Percentiles rank a stretch among this genome's conserved stretches.
phyloP scores from a whole-genome alignment of 2,888 invertebrate genomes.

The Holacanthella duospinosa region DNA sequence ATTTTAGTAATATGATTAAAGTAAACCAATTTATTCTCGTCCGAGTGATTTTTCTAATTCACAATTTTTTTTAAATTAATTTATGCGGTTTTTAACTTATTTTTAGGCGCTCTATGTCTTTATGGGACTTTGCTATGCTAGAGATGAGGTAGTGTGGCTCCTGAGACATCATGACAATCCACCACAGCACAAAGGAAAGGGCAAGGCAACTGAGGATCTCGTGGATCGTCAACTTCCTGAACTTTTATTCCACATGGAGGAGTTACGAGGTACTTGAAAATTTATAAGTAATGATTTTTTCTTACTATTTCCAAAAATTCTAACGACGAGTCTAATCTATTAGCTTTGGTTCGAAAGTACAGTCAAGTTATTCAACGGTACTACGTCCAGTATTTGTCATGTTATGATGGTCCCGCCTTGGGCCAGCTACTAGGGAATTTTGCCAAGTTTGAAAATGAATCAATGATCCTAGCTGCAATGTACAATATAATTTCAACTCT shows the following conservation, averaged over 20 bases:
- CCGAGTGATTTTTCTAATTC: neutral
- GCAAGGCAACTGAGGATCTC: slow-evolving; percentile 79
- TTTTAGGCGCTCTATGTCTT: slow-evolving; percentile 74
- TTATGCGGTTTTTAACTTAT: slow-evolving; percentile 15
- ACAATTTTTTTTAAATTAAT: neutral
- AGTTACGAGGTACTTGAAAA: slow-evolving; percentile 60
- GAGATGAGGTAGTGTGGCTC: slow-evolving; percentile 96
- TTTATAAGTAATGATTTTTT: slow-evolving; percentile 7
- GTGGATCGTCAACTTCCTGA: slow-evolving; percentile 94
- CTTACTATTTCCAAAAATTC: neutral
- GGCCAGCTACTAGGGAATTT: slow-evolving; percentile 73
- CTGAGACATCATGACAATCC: slow-evolving; percentile 92
- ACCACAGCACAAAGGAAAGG: slow-evolving; percentile 67
- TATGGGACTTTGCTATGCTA: slow-evolving; percentile 86
- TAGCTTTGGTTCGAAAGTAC: slow-evolving; percentile 79
- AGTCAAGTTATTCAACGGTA: slow-evolving; percentile 94
- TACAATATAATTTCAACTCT: slow-evolving; percentile 77
- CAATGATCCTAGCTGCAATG: slow-evolving; percentile 81
- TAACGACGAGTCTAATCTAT: slow-evolving; percentile 17
- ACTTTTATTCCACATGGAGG: slow-evolving; percentile 94
- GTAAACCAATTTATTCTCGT: neutral
- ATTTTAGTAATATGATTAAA: no score
- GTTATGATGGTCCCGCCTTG: slow-evolving; percentile 87
- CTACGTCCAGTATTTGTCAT: slow-evolving; percentile 91
- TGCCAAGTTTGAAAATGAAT: slow-evolving; percentile 83